These are phyloP conservation scores for Aethes cnicana DNA, from an alignment of 2,888 invertebrate genomes.

Conservation along the genomic window DNA sequence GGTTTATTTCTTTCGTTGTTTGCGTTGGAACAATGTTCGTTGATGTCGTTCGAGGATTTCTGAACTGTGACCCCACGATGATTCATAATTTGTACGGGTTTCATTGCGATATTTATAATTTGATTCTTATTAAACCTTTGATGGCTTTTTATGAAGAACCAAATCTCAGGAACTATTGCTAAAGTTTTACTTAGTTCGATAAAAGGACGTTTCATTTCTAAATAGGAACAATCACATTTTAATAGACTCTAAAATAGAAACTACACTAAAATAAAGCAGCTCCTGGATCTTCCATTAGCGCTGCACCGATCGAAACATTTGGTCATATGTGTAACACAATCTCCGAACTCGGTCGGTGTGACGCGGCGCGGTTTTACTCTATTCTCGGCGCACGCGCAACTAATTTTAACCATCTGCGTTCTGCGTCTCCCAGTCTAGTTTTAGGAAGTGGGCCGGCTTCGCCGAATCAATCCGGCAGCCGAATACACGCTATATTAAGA, in stretches of 20 bases:
- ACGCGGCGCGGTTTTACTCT: slow-evolving; percentile 74
- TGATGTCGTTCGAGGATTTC: slow-evolving; percentile 52
- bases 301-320: slow-evolving; percentile 28
- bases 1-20: slow-evolving; percentile 74
- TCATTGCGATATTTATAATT: background rate
- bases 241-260: background rate
- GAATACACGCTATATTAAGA: slow-evolving; percentile 19
- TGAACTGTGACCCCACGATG: slow-evolving; percentile 46
- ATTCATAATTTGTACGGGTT: slow-evolving; percentile 15
- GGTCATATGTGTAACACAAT: slow-evolving; percentile 73
- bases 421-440: slow-evolving; percentile 75
- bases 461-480: slow-evolving; percentile 53
- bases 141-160: too few species aligned
- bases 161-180: too few species aligned
- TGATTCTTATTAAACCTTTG: background rate
- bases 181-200: too few species aligned
- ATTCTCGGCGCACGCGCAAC: slow-evolving; percentile 70
- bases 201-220: background rate
- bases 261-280: background rate
- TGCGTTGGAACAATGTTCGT: slow-evolving; percentile 56
- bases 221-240: background rate
- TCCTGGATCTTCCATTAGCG: slow-evolving; percentile 9
- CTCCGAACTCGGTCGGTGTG: slow-evolving; percentile 62
- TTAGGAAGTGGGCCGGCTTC: slow-evolving; percentile 79
- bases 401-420: slow-evolving; percentile 82